Conservation (phyloP, 2,113 vertebrate species). For the Sebastes fasciatus region DNA sequence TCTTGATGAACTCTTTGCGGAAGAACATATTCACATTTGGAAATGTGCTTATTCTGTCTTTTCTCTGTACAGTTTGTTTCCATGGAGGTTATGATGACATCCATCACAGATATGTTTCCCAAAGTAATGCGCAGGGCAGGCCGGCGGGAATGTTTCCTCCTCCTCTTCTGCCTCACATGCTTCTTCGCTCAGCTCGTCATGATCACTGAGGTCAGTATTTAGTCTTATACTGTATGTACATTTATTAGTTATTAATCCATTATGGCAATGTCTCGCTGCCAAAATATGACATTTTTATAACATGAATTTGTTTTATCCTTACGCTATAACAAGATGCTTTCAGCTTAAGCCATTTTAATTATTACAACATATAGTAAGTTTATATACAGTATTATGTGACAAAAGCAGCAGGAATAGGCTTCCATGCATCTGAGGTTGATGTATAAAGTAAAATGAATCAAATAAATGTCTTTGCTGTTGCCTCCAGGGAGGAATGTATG, state of each 20-base stretch:
- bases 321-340: background rate
- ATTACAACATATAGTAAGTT: background rate
- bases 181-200: conserved; percentile 81
- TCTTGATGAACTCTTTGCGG: background rate
- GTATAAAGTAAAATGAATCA: background rate
- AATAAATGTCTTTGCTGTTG: too few species aligned
- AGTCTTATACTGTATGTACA: background rate
- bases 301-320: background rate
- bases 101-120: conserved; percentile 80
- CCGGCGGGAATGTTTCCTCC: conserved; percentile 73
- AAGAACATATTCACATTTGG: background rate
- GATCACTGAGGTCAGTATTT: conserved; percentile 79
- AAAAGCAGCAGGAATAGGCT: background rate
- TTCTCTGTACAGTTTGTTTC: conserved; percentile 75
- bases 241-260: background rate
- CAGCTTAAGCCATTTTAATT: background rate
- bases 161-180: conserved; percentile 79
- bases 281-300: background rate
- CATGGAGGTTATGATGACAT: conserved; percentile 81
- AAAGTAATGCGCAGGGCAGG: conserved; percentile 69
- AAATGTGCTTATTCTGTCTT: background rate
- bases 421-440: background rate
- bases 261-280: background rate
- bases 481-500: too few species aligned
- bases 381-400: background rate